These are phyloP conservation scores for Zophobas atratus DNA, from an alignment of 1,140 invertebrate genomes.

Conservation along the genomic window DNA sequence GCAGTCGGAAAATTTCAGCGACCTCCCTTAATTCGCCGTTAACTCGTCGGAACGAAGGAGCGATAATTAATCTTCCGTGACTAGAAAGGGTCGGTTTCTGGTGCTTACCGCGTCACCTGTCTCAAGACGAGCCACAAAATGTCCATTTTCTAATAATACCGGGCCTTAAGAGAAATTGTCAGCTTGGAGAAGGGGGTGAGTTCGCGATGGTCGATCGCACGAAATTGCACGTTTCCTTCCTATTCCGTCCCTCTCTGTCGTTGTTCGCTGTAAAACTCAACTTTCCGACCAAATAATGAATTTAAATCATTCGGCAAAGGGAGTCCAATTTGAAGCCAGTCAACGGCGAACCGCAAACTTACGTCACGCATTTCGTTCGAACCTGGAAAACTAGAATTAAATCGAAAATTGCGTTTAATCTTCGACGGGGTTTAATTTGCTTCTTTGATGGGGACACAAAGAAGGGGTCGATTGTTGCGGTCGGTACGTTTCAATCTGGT, in stretches of 20 bases:
- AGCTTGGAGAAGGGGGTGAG: slow-evolving; percentile 16
- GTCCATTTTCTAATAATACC: slow-evolving; percentile 47
- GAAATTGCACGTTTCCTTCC: slow-evolving; percentile 35
- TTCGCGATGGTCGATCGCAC: slow-evolving; percentile 10
- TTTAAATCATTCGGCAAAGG: slow-evolving; percentile 43
- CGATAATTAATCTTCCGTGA: slow-evolving; percentile 46
- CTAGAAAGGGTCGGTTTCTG: slow-evolving; percentile 43
- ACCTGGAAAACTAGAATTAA: slow-evolving; percentile 39
- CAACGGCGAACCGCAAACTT: slow-evolving; percentile 46
- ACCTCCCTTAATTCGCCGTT: slow-evolving; percentile 4
- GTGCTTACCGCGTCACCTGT: slow-evolving; percentile 44
- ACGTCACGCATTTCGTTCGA: slow-evolving; percentile 43
- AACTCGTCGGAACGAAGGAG: slow-evolving; percentile 13
- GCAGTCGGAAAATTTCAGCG: slow-evolving; percentile 2
- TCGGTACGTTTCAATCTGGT: slow-evolving; percentile 35
- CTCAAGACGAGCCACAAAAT: slow-evolving; percentile 44
- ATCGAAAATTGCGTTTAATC: slow-evolving; percentile 43
- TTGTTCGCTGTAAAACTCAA: slow-evolving; percentile 35
- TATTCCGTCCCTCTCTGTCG: background rate
- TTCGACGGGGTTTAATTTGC: slow-evolving; percentile 38
- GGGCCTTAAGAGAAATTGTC: slow-evolving; percentile 32
- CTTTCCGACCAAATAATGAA: slow-evolving; percentile 48
- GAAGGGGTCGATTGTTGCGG: slow-evolving; percentile 26
- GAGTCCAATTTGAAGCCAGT: slow-evolving; percentile 38
- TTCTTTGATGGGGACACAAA: slow-evolving; percentile 37